Evolutionary conservation across 1,140 invertebrate genomes (phyloP).

Genomic region (Latrodectus geometricus): DNA sequence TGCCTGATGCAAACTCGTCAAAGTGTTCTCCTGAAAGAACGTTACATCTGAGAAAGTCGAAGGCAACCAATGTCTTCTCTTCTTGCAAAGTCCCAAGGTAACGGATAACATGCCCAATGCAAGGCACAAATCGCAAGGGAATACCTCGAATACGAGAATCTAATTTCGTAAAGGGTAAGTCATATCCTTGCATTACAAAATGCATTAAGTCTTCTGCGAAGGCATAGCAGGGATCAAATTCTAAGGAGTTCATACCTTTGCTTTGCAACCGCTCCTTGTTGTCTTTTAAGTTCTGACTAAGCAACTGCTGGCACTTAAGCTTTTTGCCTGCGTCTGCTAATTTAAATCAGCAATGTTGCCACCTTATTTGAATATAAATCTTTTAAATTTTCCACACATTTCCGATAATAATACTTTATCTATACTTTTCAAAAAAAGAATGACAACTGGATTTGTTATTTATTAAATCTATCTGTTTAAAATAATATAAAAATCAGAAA

Average conservation of each 20-base stretch:
- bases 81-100: constrained; percentile 13
- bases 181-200: constrained; percentile 37
- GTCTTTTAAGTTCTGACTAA: too few species aligned
- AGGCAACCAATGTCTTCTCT: constrained; percentile 16
- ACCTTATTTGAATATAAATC: too few species aligned
- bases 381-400: too few species aligned
- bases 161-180: constrained; percentile 2
- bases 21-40: constrained; percentile 33
- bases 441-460: too few species aligned
- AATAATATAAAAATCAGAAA: too few species aligned
- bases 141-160: neutral
- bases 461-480: too few species aligned
- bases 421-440: too few species aligned
- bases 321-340: too few species aligned
- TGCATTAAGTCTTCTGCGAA: constrained; percentile 33
- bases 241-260: neutral
- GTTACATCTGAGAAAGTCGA: constrained; percentile 15
- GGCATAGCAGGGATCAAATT: neutral
- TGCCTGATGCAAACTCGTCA: constrained; percentile 30
- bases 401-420: too few species aligned
- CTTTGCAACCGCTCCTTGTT: too few species aligned
- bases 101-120: constrained; percentile 25
- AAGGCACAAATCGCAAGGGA: constrained; percentile 19
- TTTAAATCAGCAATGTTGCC: too few species aligned
- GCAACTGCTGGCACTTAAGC: too few species aligned